Base-by-base conservation (phyloP, 2,797 vertebrate genomes). In the Protonibea diacanthus region DNA sequence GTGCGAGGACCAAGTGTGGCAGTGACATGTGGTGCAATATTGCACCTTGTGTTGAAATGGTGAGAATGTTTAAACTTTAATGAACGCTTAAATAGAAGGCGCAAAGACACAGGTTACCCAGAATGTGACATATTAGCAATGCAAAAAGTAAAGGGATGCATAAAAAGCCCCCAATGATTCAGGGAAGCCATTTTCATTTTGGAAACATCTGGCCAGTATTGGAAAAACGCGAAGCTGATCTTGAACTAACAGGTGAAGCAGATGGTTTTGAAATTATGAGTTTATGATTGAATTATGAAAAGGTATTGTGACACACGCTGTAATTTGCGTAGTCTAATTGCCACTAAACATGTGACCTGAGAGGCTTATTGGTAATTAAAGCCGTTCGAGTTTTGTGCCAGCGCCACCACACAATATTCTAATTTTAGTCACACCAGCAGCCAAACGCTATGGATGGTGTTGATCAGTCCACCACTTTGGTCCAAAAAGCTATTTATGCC, bases 171-270 rank as follows among this genome's bases (percentile, higher is more conserved):
- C 7, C 51, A 21, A 10, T 68, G 42, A 68, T 73, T 83, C 15
- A 20, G 17, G 21, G 2, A 63, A 67, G 33, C 7, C 18, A 61
- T 53, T 9, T 63, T 71, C 4, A 56, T 57, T 71, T 74, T 52
- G 20, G 13, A 11, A 79, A 81, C 86, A 88, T 83, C 86, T 89
- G 84, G 81, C 9, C 57, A 45, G 18, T 59, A n/a, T 51, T 40
- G n/a, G 14, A 27, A 53, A 62, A 45, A 67, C 42, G 53, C 63
- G 63, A 62, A 53, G 29, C 38, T 71, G 63, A 80, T 45, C 64
- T 57, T 69, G 51, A 65, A 74, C 29, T 17, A 86, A 71, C 74
- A 78, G 71, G 74, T 84, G 70, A 83, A 68, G 65, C 78, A 85
- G 86, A 82, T 80, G 85, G 70, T 72, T 68, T 71, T n/a, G n/a